Base-by-base conservation (phyloP, 2,888 invertebrate species). In the Caenorhabditis macrosperma region DNA sequence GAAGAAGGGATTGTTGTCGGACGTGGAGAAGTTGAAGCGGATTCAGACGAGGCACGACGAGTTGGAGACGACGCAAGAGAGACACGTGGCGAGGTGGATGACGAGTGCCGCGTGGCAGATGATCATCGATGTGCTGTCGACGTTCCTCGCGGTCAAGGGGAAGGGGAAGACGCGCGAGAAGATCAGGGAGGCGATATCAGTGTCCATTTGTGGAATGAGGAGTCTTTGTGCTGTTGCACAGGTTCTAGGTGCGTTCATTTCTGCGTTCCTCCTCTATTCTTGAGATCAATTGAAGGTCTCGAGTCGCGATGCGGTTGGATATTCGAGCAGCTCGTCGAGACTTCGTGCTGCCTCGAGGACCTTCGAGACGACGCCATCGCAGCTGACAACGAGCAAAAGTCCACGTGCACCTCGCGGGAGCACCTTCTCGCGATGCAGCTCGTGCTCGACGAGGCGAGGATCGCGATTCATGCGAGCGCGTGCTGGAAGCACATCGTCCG, bases 401-500 rank as follows among this genome's bases (percentile, higher is more conserved):
- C 67, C 1, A 78, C 71, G 17, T 71, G 77, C 28, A 78, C 71
- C 6, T 69, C 69, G 6, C 61, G 85, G n/a, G 77, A 96, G 0
- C 96, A 97, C 89, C 95, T 96, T 0, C 92, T 97, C 82, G 96
- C 96, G 46, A 94, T 97, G 92, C 96, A 97, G 91, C 95, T 97
- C 20, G 93, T 97, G 26, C 93, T 97, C 72, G 94, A 94, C 91
- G 93, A 94, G 78, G 96, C 96, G 1, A 92, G 97, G 61, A 96
- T 96, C 7, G 96, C 96, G 4, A 95, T 96, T 44, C 96, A 96
- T 89, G 95, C 96, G 28, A 93, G 95, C 20, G 95, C 95, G 84
- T 97, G 97, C 89, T 97, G 97, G 97, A 95, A 95, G 82, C 96
- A 97, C 90, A 95, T 97, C 78, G 96, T 98, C 30, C 93, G 94